Conservation (phyloP, 2,797 vertebrate species). For the Hapalemur alaotrensis region DNA sequence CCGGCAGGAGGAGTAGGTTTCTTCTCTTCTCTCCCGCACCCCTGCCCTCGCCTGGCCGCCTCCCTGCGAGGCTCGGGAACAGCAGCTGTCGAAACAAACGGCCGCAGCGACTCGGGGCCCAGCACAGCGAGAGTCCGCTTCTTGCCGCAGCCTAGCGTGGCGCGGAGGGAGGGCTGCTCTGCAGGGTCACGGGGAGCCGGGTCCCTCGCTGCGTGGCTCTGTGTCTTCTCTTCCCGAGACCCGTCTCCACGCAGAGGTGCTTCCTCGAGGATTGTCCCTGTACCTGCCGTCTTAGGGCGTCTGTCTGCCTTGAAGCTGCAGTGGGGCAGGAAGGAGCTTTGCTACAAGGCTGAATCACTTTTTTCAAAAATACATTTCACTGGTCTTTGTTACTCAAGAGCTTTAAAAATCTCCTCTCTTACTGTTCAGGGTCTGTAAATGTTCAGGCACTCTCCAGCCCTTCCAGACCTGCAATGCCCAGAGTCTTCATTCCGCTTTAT, state of each 20-base stretch:
- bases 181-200: fast-evolving
- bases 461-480: fast-evolving
- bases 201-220: fast-evolving
- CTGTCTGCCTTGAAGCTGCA: background rate
- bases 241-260: fast-evolving
- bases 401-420: background rate
- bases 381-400: too few species aligned
- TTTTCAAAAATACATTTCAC: fast-evolving
- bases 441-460: background rate
- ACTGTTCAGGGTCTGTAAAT: background rate
- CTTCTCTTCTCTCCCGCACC: fast-evolving
- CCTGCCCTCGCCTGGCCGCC: fast-evolving
- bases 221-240: fast-evolving
- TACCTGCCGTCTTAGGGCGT: fast-evolving
- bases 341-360: background rate
- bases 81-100: fast-evolving
- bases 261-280: fast-evolving
- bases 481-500: background rate
- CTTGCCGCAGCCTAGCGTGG: fast-evolving
- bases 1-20: fast-evolving
- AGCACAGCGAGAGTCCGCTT: fast-evolving
- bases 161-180: fast-evolving
- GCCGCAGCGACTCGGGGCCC: fast-evolving
- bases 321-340: too few species aligned
- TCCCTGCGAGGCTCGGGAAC: background rate